Evolutionary conservation across 2,888 invertebrate species (phyloP).

Genomic region (Therioaphis trifolii): DNA sequence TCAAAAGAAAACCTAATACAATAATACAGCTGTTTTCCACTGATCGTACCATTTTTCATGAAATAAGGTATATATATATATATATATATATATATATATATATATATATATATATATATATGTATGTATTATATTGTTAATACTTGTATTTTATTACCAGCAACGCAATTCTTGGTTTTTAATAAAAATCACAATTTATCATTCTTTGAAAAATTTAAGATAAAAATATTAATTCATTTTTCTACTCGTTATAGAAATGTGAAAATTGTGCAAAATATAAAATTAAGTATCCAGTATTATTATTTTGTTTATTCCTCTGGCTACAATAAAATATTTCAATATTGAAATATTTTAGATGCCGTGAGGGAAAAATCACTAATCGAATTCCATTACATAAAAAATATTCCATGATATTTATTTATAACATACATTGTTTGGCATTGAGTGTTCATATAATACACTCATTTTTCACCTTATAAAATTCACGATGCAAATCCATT

Average conservation of each 20-base stretch:
- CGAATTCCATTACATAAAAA: background rate
- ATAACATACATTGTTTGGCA: background rate
- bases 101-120: too few relatives aligned
- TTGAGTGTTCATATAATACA: background rate
- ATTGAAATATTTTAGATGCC: constrained; percentile 16
- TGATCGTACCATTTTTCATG: too few relatives aligned
- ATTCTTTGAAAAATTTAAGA: too few relatives aligned
- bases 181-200: too few relatives aligned
- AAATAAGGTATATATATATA: background rate
- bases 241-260: too few relatives aligned
- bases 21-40: too few relatives aligned
- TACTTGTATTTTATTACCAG: too few relatives aligned
- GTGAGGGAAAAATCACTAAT: background rate
- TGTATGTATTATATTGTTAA: too few relatives aligned
- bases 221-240: too few relatives aligned
- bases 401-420: background rate
- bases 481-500: background rate
- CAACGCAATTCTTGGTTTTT: too few relatives aligned
- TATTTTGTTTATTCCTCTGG: background rate
- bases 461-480: background rate
- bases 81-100: too few relatives aligned
- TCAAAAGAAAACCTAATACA: too few relatives aligned
- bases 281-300: background rate
- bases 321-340: background rate
- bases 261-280: background rate